These are phyloP conservation scores for Scaptomyza caliginosa DNA, from an alignment of 2,888 invertebrate genomes.

Conservation along the genomic window DNA sequence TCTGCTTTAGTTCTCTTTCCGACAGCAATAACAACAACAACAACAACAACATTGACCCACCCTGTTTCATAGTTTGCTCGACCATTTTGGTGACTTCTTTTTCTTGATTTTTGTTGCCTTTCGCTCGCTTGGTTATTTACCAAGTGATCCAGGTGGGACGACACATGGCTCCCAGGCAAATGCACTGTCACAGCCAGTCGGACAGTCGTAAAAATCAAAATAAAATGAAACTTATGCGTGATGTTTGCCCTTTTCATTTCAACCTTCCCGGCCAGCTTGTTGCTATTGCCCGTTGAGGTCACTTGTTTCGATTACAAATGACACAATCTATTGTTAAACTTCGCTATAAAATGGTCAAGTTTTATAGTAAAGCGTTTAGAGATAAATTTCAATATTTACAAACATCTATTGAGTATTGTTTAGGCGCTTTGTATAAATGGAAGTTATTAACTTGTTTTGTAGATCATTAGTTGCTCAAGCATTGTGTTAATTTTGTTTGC, in stretches of 20 bases:
- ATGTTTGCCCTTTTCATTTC: slow-evolving; percentile 59
- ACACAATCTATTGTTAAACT: slow-evolving; percentile 43
- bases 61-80: slow-evolving; percentile 19
- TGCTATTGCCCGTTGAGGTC: slow-evolving; percentile 13
- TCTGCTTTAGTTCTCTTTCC: slow-evolving; percentile 62
- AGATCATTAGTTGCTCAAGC: not conserved
- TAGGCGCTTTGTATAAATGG: not conserved
- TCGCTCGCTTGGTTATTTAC: slow-evolving; percentile 65
- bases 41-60: slow-evolving; percentile 6
- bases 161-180: slow-evolving; percentile 41
- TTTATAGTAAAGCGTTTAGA: too few relatives aligned
- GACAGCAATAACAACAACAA: slow-evolving; percentile 34
- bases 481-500: not conserved
- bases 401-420: not conserved
- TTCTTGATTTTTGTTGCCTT: slow-evolving; percentile 61
- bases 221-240: slow-evolving; percentile 82
- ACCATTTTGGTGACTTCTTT: slow-evolving; percentile 53
- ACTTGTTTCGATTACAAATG: slow-evolving; percentile 41
- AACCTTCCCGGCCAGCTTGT: slow-evolving; percentile 10
- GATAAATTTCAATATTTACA: too few relatives aligned
- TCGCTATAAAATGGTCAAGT: not conserved
- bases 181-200: slow-evolving; percentile 51
- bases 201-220: slow-evolving; percentile 82
- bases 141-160: slow-evolving; percentile 82
- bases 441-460: not conserved